A percentile compares a stretch with the other conserved stretches of the same genome.
Conservation (phyloP, 2,113 vertebrate species). For the Todiramphus saurophagus region DNA sequence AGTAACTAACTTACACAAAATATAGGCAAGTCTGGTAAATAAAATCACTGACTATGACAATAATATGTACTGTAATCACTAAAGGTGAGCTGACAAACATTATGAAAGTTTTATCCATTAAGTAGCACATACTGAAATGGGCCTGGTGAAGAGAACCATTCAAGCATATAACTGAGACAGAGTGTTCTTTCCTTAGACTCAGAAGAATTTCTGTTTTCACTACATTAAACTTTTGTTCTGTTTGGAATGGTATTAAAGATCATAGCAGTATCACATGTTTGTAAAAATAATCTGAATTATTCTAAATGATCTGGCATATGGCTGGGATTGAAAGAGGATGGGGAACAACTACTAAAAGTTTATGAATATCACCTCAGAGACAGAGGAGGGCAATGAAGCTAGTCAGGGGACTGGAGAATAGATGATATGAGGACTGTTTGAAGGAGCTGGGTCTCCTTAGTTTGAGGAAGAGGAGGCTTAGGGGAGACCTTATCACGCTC, state of each 20-base stretch:
- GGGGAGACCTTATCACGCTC: no score
- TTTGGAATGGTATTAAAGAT: background rate
- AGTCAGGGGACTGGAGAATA: no score
- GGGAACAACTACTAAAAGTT: background rate
- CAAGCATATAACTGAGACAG: background rate
- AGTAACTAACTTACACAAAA: background rate
- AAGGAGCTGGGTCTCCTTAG: no score
- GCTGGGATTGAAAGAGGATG: accelerated
- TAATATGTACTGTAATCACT: background rate
- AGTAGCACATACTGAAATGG: background rate
- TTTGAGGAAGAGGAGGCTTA: no score
- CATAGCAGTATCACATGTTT: background rate
- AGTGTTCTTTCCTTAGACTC: background rate
- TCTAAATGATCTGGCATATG: background rate
- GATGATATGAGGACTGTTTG: no score
- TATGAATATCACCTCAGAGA: background rate
- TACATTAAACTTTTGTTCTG: background rate
- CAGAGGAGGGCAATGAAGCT: no score
- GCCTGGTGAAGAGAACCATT: accelerated
- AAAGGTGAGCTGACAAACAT: background rate
- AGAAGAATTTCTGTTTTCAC: background rate
- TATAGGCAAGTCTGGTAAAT: background rate
- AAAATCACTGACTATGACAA: background rate
- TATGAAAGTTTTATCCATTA: background rate
- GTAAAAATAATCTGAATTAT: background rate